A percentile compares a stretch with the other conserved stretches of the same genome.
phyloP scores from a whole-genome alignment of 92 coral and sea anemone species.

The Montipora capitata region DNA sequence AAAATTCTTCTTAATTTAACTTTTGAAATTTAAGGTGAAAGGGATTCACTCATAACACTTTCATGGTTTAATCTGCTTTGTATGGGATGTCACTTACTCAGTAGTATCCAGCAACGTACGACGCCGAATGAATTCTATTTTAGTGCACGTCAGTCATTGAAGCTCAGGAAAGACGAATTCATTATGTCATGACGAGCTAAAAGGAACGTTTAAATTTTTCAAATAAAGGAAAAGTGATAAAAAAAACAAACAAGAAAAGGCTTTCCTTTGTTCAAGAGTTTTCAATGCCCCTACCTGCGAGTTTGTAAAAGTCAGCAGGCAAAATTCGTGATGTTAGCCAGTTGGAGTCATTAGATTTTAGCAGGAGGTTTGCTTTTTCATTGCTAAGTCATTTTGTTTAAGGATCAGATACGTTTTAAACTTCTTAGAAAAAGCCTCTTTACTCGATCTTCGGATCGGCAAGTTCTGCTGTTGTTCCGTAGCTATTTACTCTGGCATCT shows the following conservation, averaged over 20 bases:
- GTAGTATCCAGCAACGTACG: too few relatives aligned
- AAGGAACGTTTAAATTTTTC: neutral
- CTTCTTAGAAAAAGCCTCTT: constrained; percentile 55
- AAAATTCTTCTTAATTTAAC: neutral
- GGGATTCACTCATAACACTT: neutral
- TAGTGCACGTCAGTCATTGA: neutral
- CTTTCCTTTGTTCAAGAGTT: constrained; percentile 13
- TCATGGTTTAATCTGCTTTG: neutral
- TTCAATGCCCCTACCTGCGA: neutral
- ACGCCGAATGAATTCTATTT: too few relatives aligned
- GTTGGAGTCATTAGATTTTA: neutral
- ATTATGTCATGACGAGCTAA: neutral
- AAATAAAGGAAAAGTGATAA: neutral
- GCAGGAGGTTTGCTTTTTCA: neutral
- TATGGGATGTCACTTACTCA: too few relatives aligned
- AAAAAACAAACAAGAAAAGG: neutral
- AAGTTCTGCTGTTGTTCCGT: neutral
- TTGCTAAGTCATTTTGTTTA: neutral
- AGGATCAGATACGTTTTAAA: constrained; percentile 19
- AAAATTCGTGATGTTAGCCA: neutral
- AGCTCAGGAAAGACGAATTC: neutral
- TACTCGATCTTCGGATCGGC: constrained; percentile 14
- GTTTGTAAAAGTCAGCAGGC: too few relatives aligned
- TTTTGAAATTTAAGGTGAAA: neutral
- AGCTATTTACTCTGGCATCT: constrained; percentile 45